Base-by-base conservation (phyloP, 2,888 invertebrate genomes). In the Drosophila subsilvestris region DNA sequence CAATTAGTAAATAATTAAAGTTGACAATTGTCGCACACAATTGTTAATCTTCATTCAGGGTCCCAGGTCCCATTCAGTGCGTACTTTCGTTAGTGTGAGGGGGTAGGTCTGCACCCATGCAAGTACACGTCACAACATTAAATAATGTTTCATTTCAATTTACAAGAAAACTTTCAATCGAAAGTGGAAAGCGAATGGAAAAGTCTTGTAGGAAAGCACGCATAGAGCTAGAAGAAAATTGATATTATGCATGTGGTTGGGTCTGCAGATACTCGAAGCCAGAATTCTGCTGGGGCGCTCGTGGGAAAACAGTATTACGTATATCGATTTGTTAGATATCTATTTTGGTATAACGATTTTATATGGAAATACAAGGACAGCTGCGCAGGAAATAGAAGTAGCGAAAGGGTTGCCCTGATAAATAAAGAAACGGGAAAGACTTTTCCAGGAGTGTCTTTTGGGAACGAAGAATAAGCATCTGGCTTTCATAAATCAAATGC, bases 1-100 rank as follows among this genome's bases (percentile, higher is more conserved):
- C 87, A 81, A 84, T 84, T 84, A 86, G 84, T 81, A 70, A 86
- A 84, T 86, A 85, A 87, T 85, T 78, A 87, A 82, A 53, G 63
- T 56, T 78, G 69, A 76, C 86, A 78, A 84, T 79, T 81, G 81
- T 76, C 81, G 74, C 65, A 74, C 68, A 77, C 66, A 62, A 58
- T 73, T 74, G 74, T 74, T 74, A 74, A 74, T 66, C 72, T 71
- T 54, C 58, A 54, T 65, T 27, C 60, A 48, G 37, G 43, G 47
- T 51, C 25, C 37, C 12, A 9, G 43, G 47, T 51, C 25, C 37
- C 12, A 9, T 56, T 60, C n/a, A 32, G 61, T 63, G 44, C 61
- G 61, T 49, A 55, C 14, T 29, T 53, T 29, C 14, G 17, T 6
- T 53, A 22, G 54, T 47, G 43, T n/a, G n/a, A n/a, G n/a, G 1